Base-by-base conservation (phyloP, 1,140 invertebrate species). In the Pseudomyrmex sp. region DNA sequence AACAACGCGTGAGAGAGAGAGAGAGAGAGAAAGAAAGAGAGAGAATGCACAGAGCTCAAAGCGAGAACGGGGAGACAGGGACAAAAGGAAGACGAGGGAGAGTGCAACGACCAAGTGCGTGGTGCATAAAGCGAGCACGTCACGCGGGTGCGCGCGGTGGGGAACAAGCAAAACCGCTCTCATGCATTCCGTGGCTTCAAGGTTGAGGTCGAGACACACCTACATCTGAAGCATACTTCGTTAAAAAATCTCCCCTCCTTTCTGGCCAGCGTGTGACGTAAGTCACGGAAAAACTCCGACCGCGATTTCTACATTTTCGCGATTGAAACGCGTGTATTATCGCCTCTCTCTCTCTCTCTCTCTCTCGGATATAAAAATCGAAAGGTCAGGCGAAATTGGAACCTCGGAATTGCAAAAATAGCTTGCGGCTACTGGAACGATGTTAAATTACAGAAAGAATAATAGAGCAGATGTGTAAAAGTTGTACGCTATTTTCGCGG, bases 151-250 rank as follows among this genome's bases (percentile, higher is more conserved):
- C 35, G 84, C 90, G 88, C 87, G 90, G 90, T 88, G 84, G 8
- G 86, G 10, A 84, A 87, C 85, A 56, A 83, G 2, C 58, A 59
- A 68, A 35, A 35, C 35, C 12, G 9, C 75, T 75, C 83, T 62
- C 18, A 85, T 89, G 88, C 91, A 91, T 93, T 92, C 91, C 91
- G 88, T 59, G 82, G 82, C 82, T 85, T 87, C 92, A 93, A 93
- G 92, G 92, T 91, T 91, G 90, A 91, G 91, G 93, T 92, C 93
- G 92, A 93, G 90, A 88, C 73, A 90, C 91, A 92, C 85, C 86
- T 91, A 35, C 35, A 26, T 3, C 26, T 3, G 4, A 91, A 92
- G 91, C 90, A 88, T 89, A 87, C 85, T 35, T 23, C 46, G 77
- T 85, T 72, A 82, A n/a, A 65, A 69, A 56, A 35, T 5, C 5